Conservation (phyloP, 2,113 vertebrate genomes). For the Echinops telfairi region DNA sequence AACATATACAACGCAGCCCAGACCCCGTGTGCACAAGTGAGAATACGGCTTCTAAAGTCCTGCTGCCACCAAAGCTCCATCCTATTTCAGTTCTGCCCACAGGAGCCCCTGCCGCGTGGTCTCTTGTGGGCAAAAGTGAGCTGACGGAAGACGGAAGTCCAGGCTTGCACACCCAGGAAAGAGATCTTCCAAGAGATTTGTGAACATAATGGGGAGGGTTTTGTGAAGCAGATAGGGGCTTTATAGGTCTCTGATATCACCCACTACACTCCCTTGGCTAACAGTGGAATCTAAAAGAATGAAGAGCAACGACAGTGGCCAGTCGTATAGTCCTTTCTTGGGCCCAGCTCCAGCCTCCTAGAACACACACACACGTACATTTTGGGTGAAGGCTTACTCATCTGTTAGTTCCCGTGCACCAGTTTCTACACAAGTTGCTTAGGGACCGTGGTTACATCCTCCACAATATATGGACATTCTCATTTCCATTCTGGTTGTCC, state of each 20-base stretch:
- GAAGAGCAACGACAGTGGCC: neutral
- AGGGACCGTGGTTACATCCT: too few species aligned
- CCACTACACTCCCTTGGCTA: neutral
- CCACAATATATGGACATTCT: too few species aligned
- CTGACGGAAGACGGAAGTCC: neutral
- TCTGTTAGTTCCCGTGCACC: too few species aligned
- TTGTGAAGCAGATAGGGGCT: neutral
- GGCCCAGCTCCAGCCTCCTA: neutral
- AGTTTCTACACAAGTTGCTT: too few species aligned
- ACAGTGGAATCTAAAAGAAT: neutral
- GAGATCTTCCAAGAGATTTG: neutral
- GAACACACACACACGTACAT: neutral
- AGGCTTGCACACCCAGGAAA: neutral
- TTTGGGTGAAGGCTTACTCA: too few species aligned
- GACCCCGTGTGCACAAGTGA: too few species aligned
- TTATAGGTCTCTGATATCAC: neutral
- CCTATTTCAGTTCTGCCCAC: neutral
- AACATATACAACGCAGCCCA: rapidly evolving
- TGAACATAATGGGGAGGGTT: neutral
- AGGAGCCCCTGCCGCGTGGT: neutral
- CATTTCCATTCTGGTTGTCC: too few species aligned
- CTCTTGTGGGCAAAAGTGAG: neutral
- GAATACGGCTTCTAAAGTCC: neutral
- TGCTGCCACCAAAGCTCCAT: neutral
- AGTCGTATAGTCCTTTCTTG: neutral